A percentile compares a stretch with the other conserved stretches of the same genome.
These are phyloP conservation scores for Phyllotreta cruciferae DNA, from an alignment of 2,888 invertebrate species.

Conservation along the genomic window DNA sequence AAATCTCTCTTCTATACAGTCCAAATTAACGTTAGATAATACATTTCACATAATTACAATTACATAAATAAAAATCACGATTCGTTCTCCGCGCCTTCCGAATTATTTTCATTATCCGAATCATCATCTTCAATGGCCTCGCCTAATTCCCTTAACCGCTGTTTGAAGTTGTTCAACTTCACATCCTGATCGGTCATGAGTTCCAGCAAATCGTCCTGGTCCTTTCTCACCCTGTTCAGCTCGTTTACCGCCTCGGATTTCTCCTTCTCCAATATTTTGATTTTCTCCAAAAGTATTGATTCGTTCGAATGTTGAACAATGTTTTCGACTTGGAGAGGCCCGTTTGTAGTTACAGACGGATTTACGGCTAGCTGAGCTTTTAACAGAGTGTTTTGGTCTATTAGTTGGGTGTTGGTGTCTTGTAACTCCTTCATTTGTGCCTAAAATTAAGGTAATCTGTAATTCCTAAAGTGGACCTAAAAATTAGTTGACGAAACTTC, in stretches of 20 bases:
- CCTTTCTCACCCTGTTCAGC: constrained; percentile 71
- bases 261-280: constrained; percentile 51
- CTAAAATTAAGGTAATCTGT: constrained; percentile 51
- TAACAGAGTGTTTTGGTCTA: constrained; percentile 86
- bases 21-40: too few relatives aligned
- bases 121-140: constrained; percentile 55
- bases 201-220: constrained; percentile 92
- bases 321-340: constrained; percentile 4
- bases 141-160: constrained; percentile 56
- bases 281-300: constrained; percentile 19
- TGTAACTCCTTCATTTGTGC: constrained; percentile 71
- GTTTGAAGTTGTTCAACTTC: constrained; percentile 54
- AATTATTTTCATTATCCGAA: constrained; percentile 51
- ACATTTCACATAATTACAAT: too few relatives aligned
- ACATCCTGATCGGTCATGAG: constrained; percentile 87
- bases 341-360: constrained; percentile 8
- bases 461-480: too few relatives aligned
- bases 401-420: constrained; percentile 75
- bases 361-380: constrained; percentile 70
- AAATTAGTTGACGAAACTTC: too few relatives aligned
- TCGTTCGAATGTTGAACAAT: not conserved
- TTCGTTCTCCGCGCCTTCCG: constrained; percentile 44
- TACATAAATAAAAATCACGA: constrained; percentile 15
- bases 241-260: constrained; percentile 44
- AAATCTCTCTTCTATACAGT: too few relatives aligned